Conservation (phyloP, 2,888 invertebrate genomes). For the Lissocephala sabroskyi region DNA sequence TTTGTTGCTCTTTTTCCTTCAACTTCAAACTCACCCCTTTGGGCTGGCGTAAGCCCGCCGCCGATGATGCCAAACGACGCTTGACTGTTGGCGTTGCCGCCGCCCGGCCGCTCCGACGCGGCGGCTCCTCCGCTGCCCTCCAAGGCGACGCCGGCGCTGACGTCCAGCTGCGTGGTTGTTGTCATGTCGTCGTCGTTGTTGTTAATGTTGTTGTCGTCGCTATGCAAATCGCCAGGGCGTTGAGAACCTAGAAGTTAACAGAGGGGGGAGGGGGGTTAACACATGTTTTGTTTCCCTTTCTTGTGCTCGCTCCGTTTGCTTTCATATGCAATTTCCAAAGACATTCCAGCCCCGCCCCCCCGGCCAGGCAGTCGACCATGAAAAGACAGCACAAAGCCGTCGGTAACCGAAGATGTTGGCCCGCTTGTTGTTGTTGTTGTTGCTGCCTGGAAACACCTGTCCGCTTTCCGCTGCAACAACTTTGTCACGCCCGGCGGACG, state of each 20-base stretch:
- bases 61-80: neutral
- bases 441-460: slow-evolving; percentile 53
- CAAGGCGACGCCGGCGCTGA: slow-evolving; percentile 14
- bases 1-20: too few relatives aligned
- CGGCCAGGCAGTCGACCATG: slow-evolving; percentile 47
- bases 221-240: slow-evolving; percentile 22
- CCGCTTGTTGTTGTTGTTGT: slow-evolving; percentile 12
- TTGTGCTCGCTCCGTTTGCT: slow-evolving; percentile 17
- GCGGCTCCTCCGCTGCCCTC: slow-evolving; percentile 9
- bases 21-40: too few relatives aligned
- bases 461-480: slow-evolving; percentile 28
- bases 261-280: neutral
- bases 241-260: slow-evolving; percentile 7
- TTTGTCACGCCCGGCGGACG: slow-evolving; percentile 16
- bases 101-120: slow-evolving; percentile 15
- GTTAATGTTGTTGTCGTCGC: too few relatives aligned
- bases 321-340: too few relatives aligned
- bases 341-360: too few relatives aligned
- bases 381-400: slow-evolving; percentile 33
- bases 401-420: slow-evolving; percentile 16
- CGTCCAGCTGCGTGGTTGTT: slow-evolving; percentile 48
- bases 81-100: slow-evolving; percentile 2
- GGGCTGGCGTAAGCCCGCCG: neutral
- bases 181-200: too few relatives aligned
- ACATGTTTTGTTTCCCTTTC: slow-evolving; percentile 6